These are phyloP conservation scores for Metallyticus violacea DNA, from an alignment of 2,888 invertebrate species.

Conservation along the genomic window DNA sequence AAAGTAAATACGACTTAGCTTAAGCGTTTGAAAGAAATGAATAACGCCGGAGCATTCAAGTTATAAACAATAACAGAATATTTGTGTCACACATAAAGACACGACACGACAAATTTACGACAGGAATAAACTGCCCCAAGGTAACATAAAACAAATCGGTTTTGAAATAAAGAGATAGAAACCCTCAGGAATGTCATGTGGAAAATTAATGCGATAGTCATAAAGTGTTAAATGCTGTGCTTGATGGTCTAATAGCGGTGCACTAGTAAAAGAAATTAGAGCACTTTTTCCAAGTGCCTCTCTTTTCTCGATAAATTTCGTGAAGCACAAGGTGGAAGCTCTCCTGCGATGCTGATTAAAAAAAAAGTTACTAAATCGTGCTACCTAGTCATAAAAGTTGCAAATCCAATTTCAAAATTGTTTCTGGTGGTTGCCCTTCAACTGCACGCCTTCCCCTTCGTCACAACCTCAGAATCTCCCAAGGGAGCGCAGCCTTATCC, in stretches of 20 bases:
- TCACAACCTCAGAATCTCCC: neutral
- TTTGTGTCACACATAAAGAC: no score
- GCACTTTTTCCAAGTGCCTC: neutral
- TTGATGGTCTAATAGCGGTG: neutral
- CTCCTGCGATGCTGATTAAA: neutral
- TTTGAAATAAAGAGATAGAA: no score
- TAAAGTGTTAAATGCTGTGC: no score
- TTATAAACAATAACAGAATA: no score
- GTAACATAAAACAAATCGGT: no score
- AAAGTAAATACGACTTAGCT: no score
- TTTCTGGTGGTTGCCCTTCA: slow-evolving; percentile 14
- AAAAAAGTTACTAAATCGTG: neutral
- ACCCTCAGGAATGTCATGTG: no score
- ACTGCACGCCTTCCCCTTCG: neutral
- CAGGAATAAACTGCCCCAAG: no score
- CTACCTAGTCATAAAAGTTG: slow-evolving; percentile 21
- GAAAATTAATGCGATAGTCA: no score
- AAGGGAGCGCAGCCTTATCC: neutral
- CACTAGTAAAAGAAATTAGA: neutral
- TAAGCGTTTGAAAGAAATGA: no score
- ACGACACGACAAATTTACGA: no score
- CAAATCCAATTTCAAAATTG: slow-evolving; percentile 30
- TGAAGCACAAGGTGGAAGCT: neutral
- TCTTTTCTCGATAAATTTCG: neutral
- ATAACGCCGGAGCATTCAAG: no score